Evolutionary conservation across 2,797 vertebrate species (phyloP).

Genomic region (Euthynnus affinis): DNA sequence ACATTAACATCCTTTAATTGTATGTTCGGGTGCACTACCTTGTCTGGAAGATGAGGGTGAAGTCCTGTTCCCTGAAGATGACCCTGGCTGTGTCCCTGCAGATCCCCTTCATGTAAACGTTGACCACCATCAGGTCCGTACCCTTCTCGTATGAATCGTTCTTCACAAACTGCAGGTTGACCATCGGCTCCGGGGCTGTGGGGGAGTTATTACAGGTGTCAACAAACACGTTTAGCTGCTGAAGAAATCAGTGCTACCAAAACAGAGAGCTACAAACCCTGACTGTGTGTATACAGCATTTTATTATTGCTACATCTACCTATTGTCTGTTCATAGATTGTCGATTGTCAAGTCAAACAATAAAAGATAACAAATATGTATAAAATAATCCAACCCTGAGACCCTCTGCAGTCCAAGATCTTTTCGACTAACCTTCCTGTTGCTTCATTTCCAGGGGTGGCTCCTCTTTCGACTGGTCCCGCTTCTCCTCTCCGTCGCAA

Average conservation of each 20-base stretch:
- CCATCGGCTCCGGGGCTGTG: conserved; percentile 91
- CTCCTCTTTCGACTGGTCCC: conserved; percentile 89
- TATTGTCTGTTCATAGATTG: neutral
- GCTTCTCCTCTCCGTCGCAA: conserved; percentile 84
- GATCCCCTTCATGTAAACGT: conserved; percentile 95
- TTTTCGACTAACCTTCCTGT: conserved; percentile 85
- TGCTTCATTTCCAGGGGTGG: conserved; percentile 82
- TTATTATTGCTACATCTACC: neutral
- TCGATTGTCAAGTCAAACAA: neutral
- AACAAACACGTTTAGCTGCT: neutral
- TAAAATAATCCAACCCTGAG: neutral
- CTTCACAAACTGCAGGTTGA: conserved; percentile 93
- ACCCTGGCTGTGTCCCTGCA: conserved; percentile 91
- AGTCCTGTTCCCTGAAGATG: conserved; percentile 98
- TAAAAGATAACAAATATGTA: neutral
- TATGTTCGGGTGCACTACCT: conserved; percentile 83
- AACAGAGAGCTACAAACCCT: neutral
- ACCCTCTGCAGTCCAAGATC: neutral
- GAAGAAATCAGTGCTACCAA: neutral
- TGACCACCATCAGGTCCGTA: conserved; percentile 97
- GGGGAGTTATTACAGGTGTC: neutral
- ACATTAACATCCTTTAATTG: accelerated
- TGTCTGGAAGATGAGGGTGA: conserved; percentile 96
- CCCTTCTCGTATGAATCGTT: conserved; percentile 98
- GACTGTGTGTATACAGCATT: neutral